A percentile compares a stretch with the other conserved stretches of the same genome.
Evolutionary conservation across 2,797 vertebrate species (phyloP).

Genomic region (Crypturellus tataupa): DNA sequence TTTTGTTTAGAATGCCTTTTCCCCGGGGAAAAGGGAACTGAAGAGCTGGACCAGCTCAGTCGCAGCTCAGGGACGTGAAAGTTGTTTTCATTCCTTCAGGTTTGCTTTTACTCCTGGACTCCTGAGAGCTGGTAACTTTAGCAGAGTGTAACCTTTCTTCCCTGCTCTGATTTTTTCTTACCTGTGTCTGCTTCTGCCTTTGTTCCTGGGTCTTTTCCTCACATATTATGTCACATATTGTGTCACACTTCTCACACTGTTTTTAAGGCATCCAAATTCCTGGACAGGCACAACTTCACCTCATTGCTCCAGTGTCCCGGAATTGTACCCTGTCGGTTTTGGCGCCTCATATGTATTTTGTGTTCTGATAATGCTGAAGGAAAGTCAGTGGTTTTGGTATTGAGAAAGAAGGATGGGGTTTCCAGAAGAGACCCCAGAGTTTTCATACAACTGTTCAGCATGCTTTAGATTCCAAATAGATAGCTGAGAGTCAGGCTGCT

Average conservation of each 20-base stretch:
- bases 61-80: neutral
- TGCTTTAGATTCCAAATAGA: neutral
- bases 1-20: neutral
- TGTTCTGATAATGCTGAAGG: neutral
- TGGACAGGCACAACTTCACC: neutral
- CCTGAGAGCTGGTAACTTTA: neutral
- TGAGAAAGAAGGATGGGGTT: neutral
- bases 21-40: neutral
- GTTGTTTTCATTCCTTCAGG: neutral
- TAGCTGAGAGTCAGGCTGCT: neutral
- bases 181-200: neutral
- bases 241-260: neutral
- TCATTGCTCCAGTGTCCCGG: neutral
- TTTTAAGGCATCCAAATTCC: neutral
- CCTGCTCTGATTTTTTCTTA: neutral
- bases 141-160: neutral
- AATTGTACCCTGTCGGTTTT: neutral
- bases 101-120: neutral
- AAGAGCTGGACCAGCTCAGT: neutral
- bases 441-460: neutral
- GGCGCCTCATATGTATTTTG: neutral
- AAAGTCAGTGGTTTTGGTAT: neutral
- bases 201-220: neutral
- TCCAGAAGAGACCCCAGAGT: neutral
- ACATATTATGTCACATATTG: accelerated